Evolutionary conservation across 2,113 vertebrate species (phyloP).

Genomic region (Sorex fumeus): DNA sequence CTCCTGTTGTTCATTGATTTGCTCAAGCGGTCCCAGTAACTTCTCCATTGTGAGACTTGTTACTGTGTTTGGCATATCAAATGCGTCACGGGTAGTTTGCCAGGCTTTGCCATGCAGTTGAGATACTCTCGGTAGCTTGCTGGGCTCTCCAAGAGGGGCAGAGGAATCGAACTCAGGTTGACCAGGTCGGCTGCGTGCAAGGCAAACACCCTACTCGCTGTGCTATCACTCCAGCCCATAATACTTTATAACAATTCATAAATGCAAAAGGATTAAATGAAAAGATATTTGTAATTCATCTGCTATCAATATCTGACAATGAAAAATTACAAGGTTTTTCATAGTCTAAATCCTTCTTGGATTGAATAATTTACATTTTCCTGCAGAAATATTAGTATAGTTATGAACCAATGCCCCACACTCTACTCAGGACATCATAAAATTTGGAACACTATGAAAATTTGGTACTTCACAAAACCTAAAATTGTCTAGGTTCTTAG

Average conservation of each 20-base stretch:
- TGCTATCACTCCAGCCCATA: too few species aligned
- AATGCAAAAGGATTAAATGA: constrained; percentile 51
- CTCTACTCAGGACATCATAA: constrained; percentile 37
- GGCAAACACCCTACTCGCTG: too few species aligned
- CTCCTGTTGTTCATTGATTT: too few species aligned
- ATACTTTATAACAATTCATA: constrained; percentile 38
- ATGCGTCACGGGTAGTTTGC: too few species aligned
- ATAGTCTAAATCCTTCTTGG: constrained; percentile 49
- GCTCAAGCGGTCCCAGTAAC: too few species aligned
- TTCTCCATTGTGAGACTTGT: too few species aligned
- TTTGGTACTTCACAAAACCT: constrained; percentile 42
- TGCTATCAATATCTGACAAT: constrained; percentile 63
- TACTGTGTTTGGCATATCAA: too few species aligned
- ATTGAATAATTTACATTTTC: constrained; percentile 60
- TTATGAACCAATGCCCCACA: constrained; percentile 21
- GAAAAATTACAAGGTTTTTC: constrained; percentile 56
- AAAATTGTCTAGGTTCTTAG: constrained; percentile 63
- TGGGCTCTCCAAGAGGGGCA: too few species aligned
- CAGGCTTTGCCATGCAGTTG: too few species aligned
- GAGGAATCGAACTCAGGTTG: too few species aligned
- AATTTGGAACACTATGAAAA: constrained; percentile 1
- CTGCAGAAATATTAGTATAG: constrained; percentile 40
- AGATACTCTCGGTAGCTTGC: too few species aligned
- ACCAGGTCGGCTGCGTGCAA: too few species aligned
- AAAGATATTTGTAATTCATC: constrained; percentile 62